A percentile compares a stretch with the other conserved stretches of the same genome.
phyloP scores from a whole-genome alignment of 2,797 vertebrate genomes.

The Kryptopterus vitreolus region DNA sequence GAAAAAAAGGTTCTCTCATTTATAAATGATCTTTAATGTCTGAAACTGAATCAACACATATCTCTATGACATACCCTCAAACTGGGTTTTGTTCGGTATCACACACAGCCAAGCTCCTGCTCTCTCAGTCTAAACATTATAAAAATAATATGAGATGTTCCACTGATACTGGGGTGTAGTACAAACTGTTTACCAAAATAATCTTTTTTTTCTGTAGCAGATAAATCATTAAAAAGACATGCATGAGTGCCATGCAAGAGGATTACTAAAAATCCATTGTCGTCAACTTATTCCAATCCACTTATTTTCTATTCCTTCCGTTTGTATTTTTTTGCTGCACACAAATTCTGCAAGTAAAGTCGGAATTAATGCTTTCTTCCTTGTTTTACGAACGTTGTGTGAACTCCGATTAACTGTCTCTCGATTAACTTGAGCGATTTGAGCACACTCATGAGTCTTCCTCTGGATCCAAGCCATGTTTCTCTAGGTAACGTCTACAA shows the following conservation, averaged over 20 bases:
- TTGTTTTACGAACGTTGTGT: slow-evolving; percentile 56
- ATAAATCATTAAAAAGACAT: slow-evolving; percentile 78
- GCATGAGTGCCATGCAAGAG: slow-evolving; percentile 74
- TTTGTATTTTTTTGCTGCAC: slow-evolving; percentile 51
- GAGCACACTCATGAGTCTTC: slow-evolving; percentile 65
- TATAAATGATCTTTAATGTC: slow-evolving; percentile 60
- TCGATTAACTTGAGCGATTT: slow-evolving; percentile 2
- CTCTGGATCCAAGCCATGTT: slow-evolving; percentile 73
- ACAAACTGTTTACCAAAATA: slow-evolving; percentile 85
- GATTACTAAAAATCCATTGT: slow-evolving; percentile 69
- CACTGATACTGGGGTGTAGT: slow-evolving; percentile 77
- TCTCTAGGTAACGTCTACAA: slow-evolving; percentile 76
- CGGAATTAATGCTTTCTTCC: slow-evolving; percentile 48
- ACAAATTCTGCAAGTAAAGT: slow-evolving; percentile 45
- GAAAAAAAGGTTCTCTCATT: slow-evolving; percentile 31
- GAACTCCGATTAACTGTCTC: slow-evolving; percentile 14
- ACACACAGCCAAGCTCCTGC: slow-evolving; percentile 67
- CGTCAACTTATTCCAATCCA: slow-evolving; percentile 48
- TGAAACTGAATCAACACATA: slow-evolving; percentile 56
- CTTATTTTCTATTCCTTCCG: slow-evolving; percentile 44
- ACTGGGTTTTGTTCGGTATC: slow-evolving; percentile 52
- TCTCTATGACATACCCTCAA: slow-evolving; percentile 50
- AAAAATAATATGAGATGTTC: slow-evolving; percentile 81
- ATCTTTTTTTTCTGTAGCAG: slow-evolving; percentile 68
- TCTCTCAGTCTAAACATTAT: slow-evolving; percentile 74